Evolutionary conservation across 2,113 vertebrate species (phyloP).

Genomic region (Callopanchax toddi): DNA sequence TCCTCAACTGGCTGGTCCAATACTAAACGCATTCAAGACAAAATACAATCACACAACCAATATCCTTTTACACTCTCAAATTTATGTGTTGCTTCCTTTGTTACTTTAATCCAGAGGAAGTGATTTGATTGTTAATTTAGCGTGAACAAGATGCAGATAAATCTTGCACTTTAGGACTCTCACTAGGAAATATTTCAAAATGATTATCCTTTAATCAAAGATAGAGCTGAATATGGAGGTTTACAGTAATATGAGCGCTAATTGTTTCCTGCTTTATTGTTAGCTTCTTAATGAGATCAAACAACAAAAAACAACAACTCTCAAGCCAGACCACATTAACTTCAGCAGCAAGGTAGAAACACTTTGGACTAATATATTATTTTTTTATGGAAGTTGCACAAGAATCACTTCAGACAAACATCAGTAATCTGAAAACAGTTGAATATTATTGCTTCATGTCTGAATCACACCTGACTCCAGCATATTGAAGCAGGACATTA

Average conservation of each 20-base stretch:
- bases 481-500: too few species aligned
- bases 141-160: slow-evolving; percentile 9
- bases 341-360: too few species aligned
- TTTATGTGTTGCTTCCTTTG: slow-evolving; percentile 26
- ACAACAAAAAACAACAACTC: not conserved
- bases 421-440: too few species aligned
- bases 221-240: too few species aligned
- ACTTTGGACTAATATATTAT: too few species aligned
- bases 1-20: slow-evolving; percentile 49
- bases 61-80: slow-evolving; percentile 37
- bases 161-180: not conserved
- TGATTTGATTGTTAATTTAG: slow-evolving; percentile 22
- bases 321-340: not conserved
- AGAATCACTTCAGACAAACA: too few species aligned
- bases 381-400: too few species aligned
- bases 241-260: not conserved
- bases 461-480: too few species aligned
- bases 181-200: not conserved
- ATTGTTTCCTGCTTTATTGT: not conserved
- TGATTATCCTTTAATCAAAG: not conserved
- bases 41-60: slow-evolving; percentile 61
- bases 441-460: too few species aligned
- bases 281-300: too few species aligned
- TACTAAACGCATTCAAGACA: slow-evolving; percentile 52
- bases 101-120: slow-evolving; percentile 37